A percentile compares a stretch with the other conserved stretches of the same genome.
Evolutionary conservation across 1,140 invertebrate genomes (phyloP).

Genomic region (Ostrea edulis): DNA sequence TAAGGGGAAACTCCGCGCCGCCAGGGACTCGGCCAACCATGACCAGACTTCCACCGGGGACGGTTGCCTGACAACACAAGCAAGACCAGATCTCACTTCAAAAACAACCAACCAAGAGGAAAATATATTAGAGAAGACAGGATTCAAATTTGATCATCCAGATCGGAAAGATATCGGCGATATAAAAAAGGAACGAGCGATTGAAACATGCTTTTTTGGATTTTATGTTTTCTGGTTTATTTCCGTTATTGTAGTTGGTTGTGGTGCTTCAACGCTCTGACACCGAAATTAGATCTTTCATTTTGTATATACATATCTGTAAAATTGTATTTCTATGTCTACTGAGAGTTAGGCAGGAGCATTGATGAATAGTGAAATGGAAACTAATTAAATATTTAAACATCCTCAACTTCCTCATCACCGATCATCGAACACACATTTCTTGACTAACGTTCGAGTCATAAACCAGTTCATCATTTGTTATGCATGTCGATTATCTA

Average conservation of each 20-base stretch:
- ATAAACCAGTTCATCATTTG: no score
- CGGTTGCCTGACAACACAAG: constrained; percentile 85
- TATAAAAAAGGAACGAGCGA: not conserved
- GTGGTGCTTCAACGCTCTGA: not conserved
- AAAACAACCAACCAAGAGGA: constrained; percentile 35
- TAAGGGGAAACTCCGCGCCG: constrained; percentile 89
- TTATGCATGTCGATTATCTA: no score
- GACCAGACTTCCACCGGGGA: constrained; percentile 88
- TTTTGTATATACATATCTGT: no score
- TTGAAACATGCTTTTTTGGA: constrained; percentile 29
- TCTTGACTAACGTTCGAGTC: no score
- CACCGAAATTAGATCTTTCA: not conserved
- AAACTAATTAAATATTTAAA: no score
- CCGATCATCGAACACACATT: no score
- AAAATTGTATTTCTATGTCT: no score
- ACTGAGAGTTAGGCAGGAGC: no score
- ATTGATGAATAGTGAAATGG: no score
- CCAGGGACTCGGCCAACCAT: constrained; percentile 90
- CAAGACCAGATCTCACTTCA: constrained; percentile 33
- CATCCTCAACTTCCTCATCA: no score
- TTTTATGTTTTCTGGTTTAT: constrained; percentile 23
- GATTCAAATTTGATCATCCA: constrained; percentile 30
- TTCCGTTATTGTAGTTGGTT: not conserved
- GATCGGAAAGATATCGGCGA: not conserved
- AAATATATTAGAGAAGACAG: constrained; percentile 38